Percentiles rank a stretch among this genome's conserved stretches.
Conservation (phyloP, 1,140 invertebrate genomes). For the Cherax destructor region DNA sequence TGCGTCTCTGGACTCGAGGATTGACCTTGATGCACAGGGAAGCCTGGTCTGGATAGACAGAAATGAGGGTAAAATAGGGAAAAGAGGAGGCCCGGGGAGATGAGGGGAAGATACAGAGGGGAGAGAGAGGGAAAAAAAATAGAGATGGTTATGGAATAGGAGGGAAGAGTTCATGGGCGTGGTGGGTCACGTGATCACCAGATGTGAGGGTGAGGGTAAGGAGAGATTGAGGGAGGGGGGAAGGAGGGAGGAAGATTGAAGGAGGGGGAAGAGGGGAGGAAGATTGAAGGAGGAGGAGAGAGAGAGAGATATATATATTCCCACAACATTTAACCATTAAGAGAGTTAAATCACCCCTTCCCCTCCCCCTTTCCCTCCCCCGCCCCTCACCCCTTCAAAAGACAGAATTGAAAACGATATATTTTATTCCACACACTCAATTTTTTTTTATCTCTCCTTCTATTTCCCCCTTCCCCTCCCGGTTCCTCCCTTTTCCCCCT, state of each 20-base stretch:
- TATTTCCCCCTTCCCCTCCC: neutral
- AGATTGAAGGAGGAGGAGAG: neutral
- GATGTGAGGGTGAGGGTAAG: neutral
- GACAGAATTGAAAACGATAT: too few relatives aligned
- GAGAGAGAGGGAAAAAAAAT: neutral
- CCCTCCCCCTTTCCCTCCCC: too few relatives aligned
- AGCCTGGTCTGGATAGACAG: neutral
- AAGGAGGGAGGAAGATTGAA: neutral
- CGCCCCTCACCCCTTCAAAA: neutral
- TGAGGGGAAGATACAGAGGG: neutral
- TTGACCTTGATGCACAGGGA: neutral
- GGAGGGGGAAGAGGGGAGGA: neutral
- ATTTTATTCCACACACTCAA: neutral
- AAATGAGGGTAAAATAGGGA: neutral
- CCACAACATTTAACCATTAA: neutral
- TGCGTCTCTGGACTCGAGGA: neutral
- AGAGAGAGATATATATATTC: neutral
- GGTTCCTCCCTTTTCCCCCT: neutral
- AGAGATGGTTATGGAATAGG: neutral
- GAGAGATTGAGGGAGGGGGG: neutral
- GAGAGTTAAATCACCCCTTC: neutral
- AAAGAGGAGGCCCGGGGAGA: neutral
- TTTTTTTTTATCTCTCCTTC: neutral
- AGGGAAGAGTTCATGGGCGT: neutral
- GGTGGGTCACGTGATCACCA: neutral